Evolutionary conservation across 1,140 invertebrate species (phyloP).

Genomic region (Plutomurus gul): DNA sequence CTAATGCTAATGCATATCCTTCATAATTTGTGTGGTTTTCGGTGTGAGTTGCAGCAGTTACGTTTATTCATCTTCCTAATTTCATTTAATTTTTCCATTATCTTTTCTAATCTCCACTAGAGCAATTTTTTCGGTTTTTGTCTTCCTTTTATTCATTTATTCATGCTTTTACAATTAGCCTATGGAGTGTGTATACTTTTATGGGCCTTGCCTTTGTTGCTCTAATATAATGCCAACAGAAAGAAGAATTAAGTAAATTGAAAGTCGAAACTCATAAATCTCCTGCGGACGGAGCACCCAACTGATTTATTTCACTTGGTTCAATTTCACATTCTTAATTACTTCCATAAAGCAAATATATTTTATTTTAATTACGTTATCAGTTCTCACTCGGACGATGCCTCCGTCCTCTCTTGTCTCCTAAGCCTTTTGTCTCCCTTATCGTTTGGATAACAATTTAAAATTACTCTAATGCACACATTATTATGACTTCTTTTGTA

Average conservation of each 20-base stretch:
- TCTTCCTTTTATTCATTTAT: neutral
- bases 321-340: constrained; percentile 22
- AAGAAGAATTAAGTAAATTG: neutral
- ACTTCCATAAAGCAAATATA: constrained; percentile 28
- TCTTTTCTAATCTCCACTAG: neutral
- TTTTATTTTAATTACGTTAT: constrained; percentile 14
- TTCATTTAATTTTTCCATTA: neutral
- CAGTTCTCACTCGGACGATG: neutral
- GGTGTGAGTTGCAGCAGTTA: too few species aligned
- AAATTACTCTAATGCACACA: too few species aligned
- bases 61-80: neutral
- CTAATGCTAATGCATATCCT: too few species aligned
- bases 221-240: neutral
- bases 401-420: neutral
- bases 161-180: neutral
- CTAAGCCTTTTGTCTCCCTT: neutral
- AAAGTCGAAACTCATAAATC: neutral
- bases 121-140: neutral
- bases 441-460: neutral
- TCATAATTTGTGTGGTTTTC: too few species aligned
- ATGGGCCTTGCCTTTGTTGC: neutral
- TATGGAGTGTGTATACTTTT: neutral
- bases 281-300: neutral
- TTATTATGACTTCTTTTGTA: too few species aligned
- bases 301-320: constrained; percentile 4